Evolutionary conservation across 2,888 invertebrate species (phyloP).

Genomic region (Crepidodera aurea): DNA sequence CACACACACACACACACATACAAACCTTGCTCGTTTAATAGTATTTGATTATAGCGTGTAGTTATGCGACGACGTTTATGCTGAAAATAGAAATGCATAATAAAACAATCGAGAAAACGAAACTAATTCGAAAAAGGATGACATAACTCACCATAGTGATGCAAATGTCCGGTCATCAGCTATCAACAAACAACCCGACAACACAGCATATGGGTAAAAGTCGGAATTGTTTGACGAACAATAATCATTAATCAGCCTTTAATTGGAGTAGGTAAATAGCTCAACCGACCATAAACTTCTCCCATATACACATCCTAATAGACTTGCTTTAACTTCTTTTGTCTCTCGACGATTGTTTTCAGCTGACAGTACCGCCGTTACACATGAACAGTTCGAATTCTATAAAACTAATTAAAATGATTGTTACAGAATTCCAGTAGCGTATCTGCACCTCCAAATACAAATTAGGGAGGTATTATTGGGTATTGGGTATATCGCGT

Average conservation of each 20-base stretch:
- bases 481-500: too few species aligned
- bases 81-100: too few species aligned
- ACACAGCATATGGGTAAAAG: slow-evolving; percentile 54
- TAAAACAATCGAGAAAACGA: background rate
- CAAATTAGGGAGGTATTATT: too few species aligned
- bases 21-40: too few species aligned
- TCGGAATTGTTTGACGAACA: slow-evolving; percentile 59
- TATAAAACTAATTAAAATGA: slow-evolving; percentile 41
- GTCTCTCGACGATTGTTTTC: slow-evolving; percentile 57
- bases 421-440: slow-evolving; percentile 26
- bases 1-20: too few species aligned
- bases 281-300: slow-evolving; percentile 56
- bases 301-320: slow-evolving; percentile 59
- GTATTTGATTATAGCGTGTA: too few species aligned
- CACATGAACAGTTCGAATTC: slow-evolving; percentile 45
- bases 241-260: slow-evolving; percentile 62
- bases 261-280: slow-evolving; percentile 62
- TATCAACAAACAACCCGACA: slow-evolving; percentile 21
- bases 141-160: slow-evolving; percentile 17
- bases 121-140: slow-evolving; percentile 17
- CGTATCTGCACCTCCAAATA: too few species aligned
- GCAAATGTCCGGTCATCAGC: slow-evolving; percentile 32
- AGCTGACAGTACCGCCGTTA: slow-evolving; percentile 45
- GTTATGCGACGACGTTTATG: too few species aligned
- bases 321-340: slow-evolving; percentile 58